phyloP scores from a whole-genome alignment of 2,888 invertebrate genomes.

The Troilus luridus region DNA sequence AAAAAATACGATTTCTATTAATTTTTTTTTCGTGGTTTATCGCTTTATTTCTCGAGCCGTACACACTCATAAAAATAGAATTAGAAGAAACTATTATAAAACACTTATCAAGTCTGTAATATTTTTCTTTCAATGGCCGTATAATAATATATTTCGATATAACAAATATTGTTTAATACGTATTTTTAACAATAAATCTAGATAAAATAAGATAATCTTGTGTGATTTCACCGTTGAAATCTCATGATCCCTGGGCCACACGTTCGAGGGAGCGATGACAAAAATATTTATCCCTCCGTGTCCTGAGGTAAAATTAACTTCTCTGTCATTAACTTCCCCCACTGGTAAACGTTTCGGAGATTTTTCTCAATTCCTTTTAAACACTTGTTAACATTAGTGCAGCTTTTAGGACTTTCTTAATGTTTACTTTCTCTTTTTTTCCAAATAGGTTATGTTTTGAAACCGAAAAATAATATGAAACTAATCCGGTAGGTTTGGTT shows the following conservation, averaged over 20 bases:
- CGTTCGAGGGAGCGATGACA: neutral
- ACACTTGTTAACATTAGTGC: neutral
- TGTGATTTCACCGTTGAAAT: neutral
- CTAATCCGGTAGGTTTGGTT: too few relatives aligned
- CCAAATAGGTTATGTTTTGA: neutral
- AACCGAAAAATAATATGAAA: too few relatives aligned
- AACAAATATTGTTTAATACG: too few relatives aligned
- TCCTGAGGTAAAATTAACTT: neutral
- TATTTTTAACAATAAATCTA: too few relatives aligned
- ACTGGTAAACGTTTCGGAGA: neutral
- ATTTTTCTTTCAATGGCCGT: too few relatives aligned
- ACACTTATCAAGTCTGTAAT: too few relatives aligned
- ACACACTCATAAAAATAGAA: too few relatives aligned
- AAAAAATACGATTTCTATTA: too few relatives aligned
- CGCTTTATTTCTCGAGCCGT: too few relatives aligned
- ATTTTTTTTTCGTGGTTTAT: too few relatives aligned
- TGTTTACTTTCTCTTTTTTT: neutral
- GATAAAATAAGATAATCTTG: neutral
- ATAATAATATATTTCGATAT: too few relatives aligned
- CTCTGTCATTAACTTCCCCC: slow-evolving; percentile 6
- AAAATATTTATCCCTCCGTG: slow-evolving; percentile 3
- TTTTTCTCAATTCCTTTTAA: neutral
- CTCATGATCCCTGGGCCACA: neutral
- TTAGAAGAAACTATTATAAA: too few relatives aligned
- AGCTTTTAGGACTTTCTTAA: neutral